phyloP scores from a whole-genome alignment of 1,140 invertebrate species.

The Scaptomyza hsui region DNA sequence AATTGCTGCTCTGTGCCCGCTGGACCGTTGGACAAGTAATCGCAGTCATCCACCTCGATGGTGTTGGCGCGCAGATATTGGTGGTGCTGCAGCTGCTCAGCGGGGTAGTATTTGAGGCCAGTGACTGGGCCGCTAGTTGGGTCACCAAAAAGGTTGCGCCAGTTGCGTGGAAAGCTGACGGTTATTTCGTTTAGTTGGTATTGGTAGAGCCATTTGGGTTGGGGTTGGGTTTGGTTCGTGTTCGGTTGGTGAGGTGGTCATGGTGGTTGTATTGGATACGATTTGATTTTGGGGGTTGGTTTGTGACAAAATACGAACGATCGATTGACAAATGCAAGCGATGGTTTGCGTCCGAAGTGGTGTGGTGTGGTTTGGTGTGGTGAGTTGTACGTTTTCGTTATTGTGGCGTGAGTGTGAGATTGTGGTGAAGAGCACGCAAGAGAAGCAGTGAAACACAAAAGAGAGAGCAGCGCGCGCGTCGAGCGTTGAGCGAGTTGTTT shows the following conservation, averaged over 20 bases:
- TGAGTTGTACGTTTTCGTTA: slow-evolving; percentile 37
- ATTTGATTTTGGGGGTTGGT: slow-evolving; percentile 4
- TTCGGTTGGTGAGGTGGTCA: neutral
- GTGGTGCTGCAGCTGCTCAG: slow-evolving; percentile 62
- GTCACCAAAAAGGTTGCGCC: slow-evolving; percentile 72
- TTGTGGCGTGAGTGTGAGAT: slow-evolving; percentile 42
- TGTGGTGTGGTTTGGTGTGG: slow-evolving; percentile 21
- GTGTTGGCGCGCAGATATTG: slow-evolving; percentile 65
- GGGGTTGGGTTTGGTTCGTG: slow-evolving; percentile 12
- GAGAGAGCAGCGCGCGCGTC: slow-evolving; percentile 51
- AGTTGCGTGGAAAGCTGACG: slow-evolving; percentile 75
- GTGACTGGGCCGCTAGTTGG: slow-evolving; percentile 59
- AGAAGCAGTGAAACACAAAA: slow-evolving; percentile 73
- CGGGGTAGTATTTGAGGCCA: slow-evolving; percentile 52
- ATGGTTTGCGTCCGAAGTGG: slow-evolving; percentile 50
- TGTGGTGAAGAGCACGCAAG: slow-evolving; percentile 67
- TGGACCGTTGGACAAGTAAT: slow-evolving; percentile 60
- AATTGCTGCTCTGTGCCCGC: slow-evolving; percentile 60
- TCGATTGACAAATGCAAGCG: slow-evolving; percentile 45
- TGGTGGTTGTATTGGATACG: slow-evolving; percentile 10
- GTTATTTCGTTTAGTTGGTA: slow-evolving; percentile 52
- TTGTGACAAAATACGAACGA: slow-evolving; percentile 37
- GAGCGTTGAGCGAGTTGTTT: slow-evolving; percentile 36
- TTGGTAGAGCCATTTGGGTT: slow-evolving; percentile 17
- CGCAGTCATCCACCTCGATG: slow-evolving; percentile 81